Base-by-base conservation (phyloP, 2,888 invertebrate genomes). In the Adelphocoris suturalis region DNA sequence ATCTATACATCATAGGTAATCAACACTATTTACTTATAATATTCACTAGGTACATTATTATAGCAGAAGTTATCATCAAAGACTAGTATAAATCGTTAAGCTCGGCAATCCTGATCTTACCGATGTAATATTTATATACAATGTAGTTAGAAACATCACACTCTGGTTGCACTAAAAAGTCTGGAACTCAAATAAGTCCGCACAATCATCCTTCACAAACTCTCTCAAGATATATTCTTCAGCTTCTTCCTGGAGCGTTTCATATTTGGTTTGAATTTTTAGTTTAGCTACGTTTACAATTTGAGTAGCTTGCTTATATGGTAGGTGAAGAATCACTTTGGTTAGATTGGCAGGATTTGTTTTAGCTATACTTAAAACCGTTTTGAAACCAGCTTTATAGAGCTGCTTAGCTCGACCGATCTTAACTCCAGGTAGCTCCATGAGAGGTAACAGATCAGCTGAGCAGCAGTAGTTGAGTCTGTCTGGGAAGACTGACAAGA, bases 221-320 rank as follows among this genome's bases (percentile, higher is more conserved):
- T 52, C 82, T 82, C 75, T 23, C 27, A 86, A 76, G 4, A 7
- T 46, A 55, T 88, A 88, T 37, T 78, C 37, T 93, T 97, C 97
- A 0, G 97, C 97, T 93, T 98, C 97, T 90, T 98, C 98, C 91
- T 97, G 95, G 88, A 98, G 94, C 92, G 96, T 96, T 93, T 98
- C 98, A n/a, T 97, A 96, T 93, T 96, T 97, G 93, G 97, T 97
- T 92, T 97, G 95, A 85, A 98, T 46, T 90, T 92, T 93, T 93
- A 97, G 97, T 95, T 98, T 97, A 0, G 99, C 97, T 47, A 98
- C 96, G 89, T 97, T 96, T 91, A 98, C 95, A 87, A 99, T 96
- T 93, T 97, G 97, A 84, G 94, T 95, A 2, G 98, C 98, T 14
- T 96, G 95, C 92, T 95, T 95, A n/a, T 94, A 93, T 0, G 96